These are phyloP conservation scores for Ceratosolen solmsi DNA, from an alignment of 1,140 invertebrate species.

Conservation along the genomic window DNA sequence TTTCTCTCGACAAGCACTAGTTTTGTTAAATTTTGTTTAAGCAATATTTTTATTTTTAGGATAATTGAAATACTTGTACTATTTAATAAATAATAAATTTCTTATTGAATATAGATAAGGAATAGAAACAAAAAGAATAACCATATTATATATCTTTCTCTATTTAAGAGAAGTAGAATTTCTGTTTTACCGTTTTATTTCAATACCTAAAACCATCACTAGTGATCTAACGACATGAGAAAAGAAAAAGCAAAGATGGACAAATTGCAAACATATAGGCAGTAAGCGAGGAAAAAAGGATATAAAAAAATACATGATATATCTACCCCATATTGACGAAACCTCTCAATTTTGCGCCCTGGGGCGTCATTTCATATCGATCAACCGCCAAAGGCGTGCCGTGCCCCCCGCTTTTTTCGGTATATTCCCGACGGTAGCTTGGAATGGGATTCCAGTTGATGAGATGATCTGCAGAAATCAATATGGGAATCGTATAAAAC, in stretches of 20 bases:
- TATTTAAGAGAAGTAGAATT: too few relatives aligned
- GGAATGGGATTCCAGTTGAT: background rate
- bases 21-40: too few relatives aligned
- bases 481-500: conserved; percentile 24
- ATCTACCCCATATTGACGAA: background rate
- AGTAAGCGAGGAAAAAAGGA: background rate
- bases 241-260: background rate
- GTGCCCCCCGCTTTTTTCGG: background rate
- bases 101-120: too few relatives aligned
- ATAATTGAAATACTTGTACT: too few relatives aligned
- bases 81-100: too few relatives aligned
- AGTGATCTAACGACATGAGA: background rate
- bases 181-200: too few relatives aligned
- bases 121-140: too few relatives aligned
- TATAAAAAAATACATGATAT: background rate
- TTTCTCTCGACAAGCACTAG: conserved; percentile 39
- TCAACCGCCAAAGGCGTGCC: background rate
- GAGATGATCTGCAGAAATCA: conserved; percentile 36
- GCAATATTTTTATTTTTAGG: too few relatives aligned
- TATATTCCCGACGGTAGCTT: background rate
- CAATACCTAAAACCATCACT: background rate
- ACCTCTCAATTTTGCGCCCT: background rate
- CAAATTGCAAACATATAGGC: background rate
- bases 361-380: conserved; percentile 15
- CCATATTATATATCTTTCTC: too few relatives aligned